Evolutionary conservation across 2,888 invertebrate genomes (phyloP).

Genomic region (Melikaiella ostensackeni): DNA sequence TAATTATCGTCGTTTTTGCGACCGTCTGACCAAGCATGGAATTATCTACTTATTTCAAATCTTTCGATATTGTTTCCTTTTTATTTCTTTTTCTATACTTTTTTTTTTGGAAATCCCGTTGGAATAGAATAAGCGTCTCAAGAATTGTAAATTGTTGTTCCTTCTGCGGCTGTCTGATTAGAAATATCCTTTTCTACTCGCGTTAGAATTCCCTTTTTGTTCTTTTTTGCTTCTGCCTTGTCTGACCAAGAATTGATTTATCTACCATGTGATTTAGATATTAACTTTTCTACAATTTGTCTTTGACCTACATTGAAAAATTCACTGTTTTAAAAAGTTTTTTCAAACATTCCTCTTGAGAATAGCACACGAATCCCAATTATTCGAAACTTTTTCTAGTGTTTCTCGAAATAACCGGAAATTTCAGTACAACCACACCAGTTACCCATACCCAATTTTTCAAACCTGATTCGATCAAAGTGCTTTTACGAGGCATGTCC

Average conservation of each 20-base stretch:
- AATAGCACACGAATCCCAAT: not conserved
- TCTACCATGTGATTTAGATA: not conserved
- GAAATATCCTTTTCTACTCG: not conserved
- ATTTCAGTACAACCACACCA: constrained; percentile 4
- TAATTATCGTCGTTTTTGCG: too few species aligned
- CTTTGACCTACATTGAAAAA: not conserved
- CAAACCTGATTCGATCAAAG: constrained; percentile 37
- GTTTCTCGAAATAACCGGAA: constrained; percentile 21
- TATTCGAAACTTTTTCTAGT: constrained; percentile 8
- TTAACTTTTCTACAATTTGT: too few species aligned
- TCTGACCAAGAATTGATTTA: not conserved
- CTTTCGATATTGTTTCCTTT: too few species aligned
- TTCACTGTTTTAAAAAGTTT: not conserved
- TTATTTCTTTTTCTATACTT: too few species aligned
- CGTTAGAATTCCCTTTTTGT: not conserved
- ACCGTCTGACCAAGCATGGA: too few species aligned
- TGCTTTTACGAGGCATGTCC: constrained; percentile 38
- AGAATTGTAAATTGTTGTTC: too few species aligned
- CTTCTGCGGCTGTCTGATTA: not conserved
- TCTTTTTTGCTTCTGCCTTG: not conserved
- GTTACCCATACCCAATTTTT: constrained; percentile 36
- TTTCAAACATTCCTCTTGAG: not conserved
- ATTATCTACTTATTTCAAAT: too few species aligned
- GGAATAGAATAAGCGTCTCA: too few species aligned
- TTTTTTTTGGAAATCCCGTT: too few species aligned